A percentile compares a stretch with the other conserved stretches of the same genome.
Evolutionary conservation across 37 sponge, comb jelly and placozoan species (phyloP).

Genomic region (Oscarella lobularis): DNA sequence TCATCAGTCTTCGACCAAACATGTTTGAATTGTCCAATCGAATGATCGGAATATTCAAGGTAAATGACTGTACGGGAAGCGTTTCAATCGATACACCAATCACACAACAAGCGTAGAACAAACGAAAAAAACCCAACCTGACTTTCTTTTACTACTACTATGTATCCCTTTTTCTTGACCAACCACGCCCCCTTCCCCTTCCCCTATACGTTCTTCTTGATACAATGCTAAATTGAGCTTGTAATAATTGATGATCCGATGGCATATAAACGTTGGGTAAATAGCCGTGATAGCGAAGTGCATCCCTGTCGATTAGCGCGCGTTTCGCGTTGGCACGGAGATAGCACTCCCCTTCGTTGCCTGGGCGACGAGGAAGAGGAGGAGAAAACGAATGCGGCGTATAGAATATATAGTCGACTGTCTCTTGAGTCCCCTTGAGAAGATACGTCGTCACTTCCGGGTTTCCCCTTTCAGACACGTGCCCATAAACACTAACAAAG

Average conservation of each 20-base stretch:
- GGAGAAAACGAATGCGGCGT: background rate
- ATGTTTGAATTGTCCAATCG: slow-evolving; percentile 97
- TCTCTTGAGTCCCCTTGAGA: slow-evolving; percentile 24
- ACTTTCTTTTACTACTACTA: background rate
- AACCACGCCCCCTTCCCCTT: background rate
- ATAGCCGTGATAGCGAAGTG: slow-evolving; percentile 42
- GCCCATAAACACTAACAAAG: background rate
- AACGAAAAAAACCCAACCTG: background rate
- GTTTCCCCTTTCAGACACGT: background rate
- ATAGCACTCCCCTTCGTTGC: slow-evolving; percentile 5
- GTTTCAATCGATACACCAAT: slow-evolving; percentile 34
- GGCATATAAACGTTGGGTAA: slow-evolving; percentile 55
- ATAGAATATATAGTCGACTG: slow-evolving; percentile 72
- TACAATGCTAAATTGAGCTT: slow-evolving; percentile 23
- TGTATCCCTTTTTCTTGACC: too few species aligned
- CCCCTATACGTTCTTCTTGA: background rate
- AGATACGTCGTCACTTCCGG: background rate
- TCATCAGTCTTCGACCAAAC: slow-evolving; percentile 91
- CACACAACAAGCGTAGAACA: slow-evolving; percentile 1
- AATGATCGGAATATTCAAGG: slow-evolving; percentile 94
- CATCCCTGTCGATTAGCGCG: slow-evolving; percentile 31
- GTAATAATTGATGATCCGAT: slow-evolving; percentile 68
- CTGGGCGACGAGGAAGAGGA: background rate
- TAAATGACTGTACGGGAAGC: slow-evolving; percentile 68
- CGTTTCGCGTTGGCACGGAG: too few species aligned